Evolutionary conservation across 2,797 vertebrate genomes (phyloP), one percentile per base, ranked within the genome.

Genomic region (Sebastes nivosus): DNA sequence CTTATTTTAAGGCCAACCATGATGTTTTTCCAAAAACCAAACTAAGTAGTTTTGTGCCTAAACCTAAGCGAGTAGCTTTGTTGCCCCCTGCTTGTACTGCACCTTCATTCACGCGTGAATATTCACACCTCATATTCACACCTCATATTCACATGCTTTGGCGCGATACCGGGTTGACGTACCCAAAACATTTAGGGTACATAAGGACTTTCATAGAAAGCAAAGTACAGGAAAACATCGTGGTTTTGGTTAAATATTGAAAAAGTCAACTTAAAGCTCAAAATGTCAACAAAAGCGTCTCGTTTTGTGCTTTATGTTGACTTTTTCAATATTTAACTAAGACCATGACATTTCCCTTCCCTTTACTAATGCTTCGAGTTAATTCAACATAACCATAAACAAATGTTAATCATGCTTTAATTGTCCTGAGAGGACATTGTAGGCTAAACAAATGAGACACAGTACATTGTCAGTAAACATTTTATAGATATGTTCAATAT

Each of bases 51-150:
- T 46, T 46, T 46, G 42, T 46, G 42, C 42, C 42, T 46, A 46
- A 46, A 46, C 42, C 16, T 46, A 46, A 46, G 42, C 6, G 1
- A 46, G 42, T 46, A 46, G 16, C 14, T 46, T 46, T 18, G 42
- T 46, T 46, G 42, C 16, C 42, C 42, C 42, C 42, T 46, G 42
- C 42, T 16, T 16, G 42, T 46, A 0, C 0, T 46, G 16, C 42
- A 46, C 16, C 42, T 46, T 18, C 0, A 46, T 16, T 0, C 14
- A 42, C 1, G 42, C 16, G 0, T 46, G 7, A 46, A 46, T 46
- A 46, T 46, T 46, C 42, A 18, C 14, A 46, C 42, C 16, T 38
- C 13, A 42, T 14, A 42, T 42, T 42, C 38, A 14, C 4, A 38
- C 38, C 13, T 18, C 16, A 46, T 18, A 46, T 18, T 46, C 38